phyloP scores from a whole-genome alignment of 2,888 invertebrate genomes.

The Lissocephala sabroskyi region DNA sequence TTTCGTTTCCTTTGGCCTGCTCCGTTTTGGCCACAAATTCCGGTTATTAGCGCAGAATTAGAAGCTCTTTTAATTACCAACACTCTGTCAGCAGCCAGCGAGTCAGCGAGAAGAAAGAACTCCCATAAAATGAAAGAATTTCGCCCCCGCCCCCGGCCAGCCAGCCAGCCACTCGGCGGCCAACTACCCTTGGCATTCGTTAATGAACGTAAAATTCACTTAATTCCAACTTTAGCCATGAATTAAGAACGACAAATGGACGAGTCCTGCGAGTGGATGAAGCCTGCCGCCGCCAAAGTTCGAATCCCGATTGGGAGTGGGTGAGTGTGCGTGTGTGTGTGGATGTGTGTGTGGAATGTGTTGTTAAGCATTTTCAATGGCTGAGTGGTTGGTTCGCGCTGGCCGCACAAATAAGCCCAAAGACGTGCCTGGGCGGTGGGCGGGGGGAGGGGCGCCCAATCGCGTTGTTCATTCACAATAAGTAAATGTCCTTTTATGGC shows the following conservation, averaged over 20 bases:
- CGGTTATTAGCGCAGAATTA: conserved; percentile 57
- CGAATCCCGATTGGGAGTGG: conserved; percentile 1
- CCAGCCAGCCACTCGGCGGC: conserved; percentile 16
- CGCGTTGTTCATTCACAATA: conserved; percentile 44
- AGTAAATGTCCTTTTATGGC: conserved; percentile 72
- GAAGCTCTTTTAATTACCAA: conserved; percentile 57
- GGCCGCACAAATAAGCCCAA: conserved; percentile 49
- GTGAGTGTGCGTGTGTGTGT: conserved; percentile 3
- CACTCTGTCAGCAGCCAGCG: conserved; percentile 32
- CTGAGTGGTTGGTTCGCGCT: conserved; percentile 6
- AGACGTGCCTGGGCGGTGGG: conserved; percentile 42
- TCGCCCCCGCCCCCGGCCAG: not conserved
- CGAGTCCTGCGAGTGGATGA: conserved; percentile 22
- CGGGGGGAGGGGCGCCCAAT: not conserved
- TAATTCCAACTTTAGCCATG: conserved; percentile 70
- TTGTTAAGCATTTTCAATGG: conserved; percentile 20
- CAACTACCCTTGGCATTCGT: conserved; percentile 58
- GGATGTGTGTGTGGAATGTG: conserved; percentile 7
- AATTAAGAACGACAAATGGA: conserved; percentile 66
- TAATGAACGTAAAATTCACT: conserved; percentile 71
- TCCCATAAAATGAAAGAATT: not conserved
- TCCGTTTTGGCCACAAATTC: conserved; percentile 48
- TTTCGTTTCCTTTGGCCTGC: too few species aligned
- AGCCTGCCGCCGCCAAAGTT: too few species aligned
- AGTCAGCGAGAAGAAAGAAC: conserved; percentile 19